Evolutionary conservation across 2,888 invertebrate species (phyloP).

Genomic region (Limnephilus rhombicus): DNA sequence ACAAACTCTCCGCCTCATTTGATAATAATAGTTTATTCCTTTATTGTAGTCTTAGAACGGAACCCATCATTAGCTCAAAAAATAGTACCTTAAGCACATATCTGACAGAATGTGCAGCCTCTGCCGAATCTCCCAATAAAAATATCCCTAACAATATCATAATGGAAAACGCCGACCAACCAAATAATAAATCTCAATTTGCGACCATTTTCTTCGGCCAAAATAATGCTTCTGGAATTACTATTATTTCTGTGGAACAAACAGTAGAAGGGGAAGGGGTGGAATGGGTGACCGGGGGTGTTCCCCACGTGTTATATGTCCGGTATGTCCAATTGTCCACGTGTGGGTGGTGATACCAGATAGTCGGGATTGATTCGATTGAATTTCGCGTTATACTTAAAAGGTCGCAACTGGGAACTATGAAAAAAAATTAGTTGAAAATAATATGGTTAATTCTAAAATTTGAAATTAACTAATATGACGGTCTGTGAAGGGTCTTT

Average conservation of each 20-base stretch:
- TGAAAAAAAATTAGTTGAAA: too few species aligned
- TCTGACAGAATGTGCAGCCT: constrained; percentile 23
- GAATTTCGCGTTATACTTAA: constrained; percentile 57
- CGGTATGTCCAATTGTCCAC: background rate
- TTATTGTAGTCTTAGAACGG: background rate
- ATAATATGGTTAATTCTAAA: too few species aligned
- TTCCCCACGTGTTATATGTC: constrained; percentile 6
- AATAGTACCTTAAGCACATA: background rate
- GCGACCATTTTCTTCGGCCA: constrained; percentile 48
- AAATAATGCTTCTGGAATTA: constrained; percentile 14
- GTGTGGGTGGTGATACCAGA: constrained; percentile 12
- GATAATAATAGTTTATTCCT: too few species aligned
- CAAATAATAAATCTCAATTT: constrained; percentile 60
- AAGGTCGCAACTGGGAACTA: too few species aligned
- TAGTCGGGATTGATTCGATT: constrained; percentile 60
- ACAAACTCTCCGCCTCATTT: background rate
- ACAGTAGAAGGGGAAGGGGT: background rate
- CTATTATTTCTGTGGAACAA: constrained; percentile 32
- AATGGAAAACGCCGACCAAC: constrained; percentile 53
- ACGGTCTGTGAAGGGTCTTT: too few species aligned
- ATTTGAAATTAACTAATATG: too few species aligned
- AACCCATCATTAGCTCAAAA: background rate
- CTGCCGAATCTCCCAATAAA: constrained; percentile 42
- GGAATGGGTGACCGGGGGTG: background rate
- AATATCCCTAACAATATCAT: constrained; percentile 46